Percentiles rank a stretch among this genome's conserved stretches.
These are phyloP conservation scores for Busseola fusca DNA, from an alignment of 2,888 invertebrate genomes.

Conservation along the genomic window DNA sequence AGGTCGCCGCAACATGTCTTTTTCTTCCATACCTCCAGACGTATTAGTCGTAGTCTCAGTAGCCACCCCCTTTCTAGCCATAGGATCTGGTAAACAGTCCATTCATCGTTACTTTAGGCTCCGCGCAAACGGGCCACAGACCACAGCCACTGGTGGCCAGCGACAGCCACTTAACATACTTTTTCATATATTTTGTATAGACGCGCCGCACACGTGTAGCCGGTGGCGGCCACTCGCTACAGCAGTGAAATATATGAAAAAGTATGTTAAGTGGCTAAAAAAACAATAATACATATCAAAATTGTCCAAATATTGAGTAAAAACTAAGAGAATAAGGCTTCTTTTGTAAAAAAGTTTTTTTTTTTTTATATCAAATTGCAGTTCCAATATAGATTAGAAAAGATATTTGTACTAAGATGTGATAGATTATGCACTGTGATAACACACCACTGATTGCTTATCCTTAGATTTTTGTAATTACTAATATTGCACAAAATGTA, in stretches of 20 bases:
- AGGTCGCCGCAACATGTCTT: neutral
- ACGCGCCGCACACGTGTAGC: no score
- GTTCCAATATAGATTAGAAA: conserved; percentile 5
- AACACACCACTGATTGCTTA: conserved; percentile 35
- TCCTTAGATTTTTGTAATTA: conserved; percentile 13
- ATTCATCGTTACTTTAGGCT: neutral
- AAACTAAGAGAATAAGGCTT: conserved; percentile 10
- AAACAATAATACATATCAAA: conserved; percentile 42
- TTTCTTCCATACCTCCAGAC: neutral
- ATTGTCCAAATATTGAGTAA: conserved; percentile 34
- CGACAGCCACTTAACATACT: no score
- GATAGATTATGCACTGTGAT: conserved; percentile 55
- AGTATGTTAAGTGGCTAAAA: no score
- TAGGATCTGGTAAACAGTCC: neutral
- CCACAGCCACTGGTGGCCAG: no score
- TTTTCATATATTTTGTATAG: no score
- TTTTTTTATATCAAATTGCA: conserved; percentile 29
- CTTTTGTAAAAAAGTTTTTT: conserved; percentile 12
- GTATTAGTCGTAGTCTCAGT: neutral
- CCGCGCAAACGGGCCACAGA: no score
- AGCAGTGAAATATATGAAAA: no score
- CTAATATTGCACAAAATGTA: conserved; percentile 33
- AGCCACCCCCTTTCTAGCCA: neutral
- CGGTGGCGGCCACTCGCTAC: no score
- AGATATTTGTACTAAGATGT: conserved; percentile 31